A percentile compares a stretch with the other conserved stretches of the same genome.
These are phyloP conservation scores for Harpalus rubripes DNA, from an alignment of 2,888 invertebrate species.

Conservation along the genomic window DNA sequence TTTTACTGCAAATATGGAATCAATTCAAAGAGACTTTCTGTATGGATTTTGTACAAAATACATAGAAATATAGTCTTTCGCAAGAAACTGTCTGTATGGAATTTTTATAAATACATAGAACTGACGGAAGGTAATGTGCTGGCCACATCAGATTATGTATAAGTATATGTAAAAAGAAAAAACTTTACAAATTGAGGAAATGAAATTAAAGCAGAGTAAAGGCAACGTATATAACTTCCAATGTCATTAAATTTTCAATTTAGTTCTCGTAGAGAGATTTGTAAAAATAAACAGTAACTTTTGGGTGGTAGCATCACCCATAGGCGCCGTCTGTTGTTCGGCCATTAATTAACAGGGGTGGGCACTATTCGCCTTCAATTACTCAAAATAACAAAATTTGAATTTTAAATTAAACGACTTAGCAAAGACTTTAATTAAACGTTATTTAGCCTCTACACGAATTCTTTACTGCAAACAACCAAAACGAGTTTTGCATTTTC, in stretches of 20 bases:
- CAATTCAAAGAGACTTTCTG: no score
- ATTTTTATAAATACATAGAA: no score
- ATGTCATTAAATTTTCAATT: conserved; percentile 47
- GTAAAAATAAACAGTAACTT: conserved; percentile 42
- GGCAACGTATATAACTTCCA: not conserved
- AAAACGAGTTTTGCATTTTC: no score
- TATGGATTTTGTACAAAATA: no score
- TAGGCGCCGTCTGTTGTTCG: not conserved
- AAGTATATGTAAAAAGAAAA: no score
- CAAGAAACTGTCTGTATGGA: no score
- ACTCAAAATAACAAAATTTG: conserved; percentile 55
- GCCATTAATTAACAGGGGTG: conserved; percentile 32
- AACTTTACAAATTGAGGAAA: no score
- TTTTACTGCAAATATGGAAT: no score
- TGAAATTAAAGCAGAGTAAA: not conserved
- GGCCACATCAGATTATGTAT: no score
- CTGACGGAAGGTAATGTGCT: no score
- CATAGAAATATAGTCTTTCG: no score
- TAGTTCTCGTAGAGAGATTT: conserved; percentile 24
- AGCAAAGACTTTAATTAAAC: conserved; percentile 34
- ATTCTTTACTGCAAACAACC: not conserved
- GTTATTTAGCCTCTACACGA: not conserved
- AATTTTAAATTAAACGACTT: conserved; percentile 51
- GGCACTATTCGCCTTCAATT: conserved; percentile 23
- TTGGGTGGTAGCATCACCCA: not conserved